Evolutionary conservation across 2,113 vertebrate genomes (phyloP).

Genomic region (Syngnathus typhle): DNA sequence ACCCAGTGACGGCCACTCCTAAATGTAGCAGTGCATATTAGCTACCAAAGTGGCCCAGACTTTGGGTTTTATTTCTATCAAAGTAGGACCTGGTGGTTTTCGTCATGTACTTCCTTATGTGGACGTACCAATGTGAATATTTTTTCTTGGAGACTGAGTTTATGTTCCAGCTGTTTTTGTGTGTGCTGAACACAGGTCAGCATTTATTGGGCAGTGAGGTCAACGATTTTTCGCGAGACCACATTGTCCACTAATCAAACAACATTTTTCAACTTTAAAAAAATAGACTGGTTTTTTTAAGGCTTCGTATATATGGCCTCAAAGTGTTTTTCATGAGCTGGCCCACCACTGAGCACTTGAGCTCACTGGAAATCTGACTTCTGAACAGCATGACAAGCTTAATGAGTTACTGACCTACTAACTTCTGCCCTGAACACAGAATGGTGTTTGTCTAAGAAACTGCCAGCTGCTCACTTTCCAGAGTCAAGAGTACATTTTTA

Average conservation of each 20-base stretch:
- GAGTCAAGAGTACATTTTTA: neutral
- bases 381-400: slow-evolving; percentile 22
- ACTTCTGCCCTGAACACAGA: slow-evolving; percentile 20
- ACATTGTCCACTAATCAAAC: neutral
- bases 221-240: neutral
- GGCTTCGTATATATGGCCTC: no score
- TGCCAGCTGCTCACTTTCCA: slow-evolving; percentile 4
- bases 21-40: neutral
- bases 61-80: neutral
- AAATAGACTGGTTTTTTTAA: no score
- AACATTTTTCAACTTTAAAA: neutral
- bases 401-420: slow-evolving; percentile 58
- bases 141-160: neutral
- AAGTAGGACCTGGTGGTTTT: neutral
- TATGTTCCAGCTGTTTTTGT: neutral
- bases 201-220: neutral
- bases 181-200: neutral
- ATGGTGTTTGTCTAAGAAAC: slow-evolving; percentile 31
- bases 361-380: slow-evolving; percentile 19
- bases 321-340: slow-evolving; percentile 6
- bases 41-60: neutral
- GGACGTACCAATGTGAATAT: neutral
- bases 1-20: neutral
- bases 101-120: neutral
- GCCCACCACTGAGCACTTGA: slow-evolving; percentile 17